These are phyloP conservation scores for Spondyliosoma cantharus DNA, from an alignment of 2,797 vertebrate species.

Conservation along the genomic window DNA sequence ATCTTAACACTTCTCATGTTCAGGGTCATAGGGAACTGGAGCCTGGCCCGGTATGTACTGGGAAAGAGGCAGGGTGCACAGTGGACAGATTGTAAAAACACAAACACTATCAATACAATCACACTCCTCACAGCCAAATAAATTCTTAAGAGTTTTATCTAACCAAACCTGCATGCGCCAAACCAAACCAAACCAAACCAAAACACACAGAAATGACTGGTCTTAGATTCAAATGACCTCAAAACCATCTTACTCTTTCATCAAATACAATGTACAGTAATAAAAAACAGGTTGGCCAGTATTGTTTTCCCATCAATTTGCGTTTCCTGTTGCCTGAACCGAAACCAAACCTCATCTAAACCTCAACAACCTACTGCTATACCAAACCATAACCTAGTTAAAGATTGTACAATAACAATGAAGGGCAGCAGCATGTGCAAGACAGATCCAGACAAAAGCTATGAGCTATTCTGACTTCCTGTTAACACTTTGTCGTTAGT, in stretches of 20 bases:
- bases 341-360: neutral
- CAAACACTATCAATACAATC: neutral
- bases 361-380: neutral
- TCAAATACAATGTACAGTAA: neutral
- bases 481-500: neutral
- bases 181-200: neutral
- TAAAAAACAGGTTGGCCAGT: neutral
- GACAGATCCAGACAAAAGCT: neutral
- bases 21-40: neutral
- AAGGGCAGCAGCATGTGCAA: neutral
- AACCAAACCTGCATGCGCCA: neutral
- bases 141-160: neutral
- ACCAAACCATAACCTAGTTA: neutral
- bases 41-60: neutral
- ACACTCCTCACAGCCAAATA: neutral
- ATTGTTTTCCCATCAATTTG: constrained; percentile 1
- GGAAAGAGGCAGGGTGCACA: neutral
- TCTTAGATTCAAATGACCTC: constrained; percentile 10
- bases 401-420: neutral
- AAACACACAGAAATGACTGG: neutral
- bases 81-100: constrained; percentile 10
- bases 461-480: neutral
- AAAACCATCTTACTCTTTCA: neutral
- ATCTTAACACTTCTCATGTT: neutral
- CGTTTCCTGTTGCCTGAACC: neutral